Conservation (phyloP, 1,140 invertebrate genomes). For the Geopemphigus sp. region DNA sequence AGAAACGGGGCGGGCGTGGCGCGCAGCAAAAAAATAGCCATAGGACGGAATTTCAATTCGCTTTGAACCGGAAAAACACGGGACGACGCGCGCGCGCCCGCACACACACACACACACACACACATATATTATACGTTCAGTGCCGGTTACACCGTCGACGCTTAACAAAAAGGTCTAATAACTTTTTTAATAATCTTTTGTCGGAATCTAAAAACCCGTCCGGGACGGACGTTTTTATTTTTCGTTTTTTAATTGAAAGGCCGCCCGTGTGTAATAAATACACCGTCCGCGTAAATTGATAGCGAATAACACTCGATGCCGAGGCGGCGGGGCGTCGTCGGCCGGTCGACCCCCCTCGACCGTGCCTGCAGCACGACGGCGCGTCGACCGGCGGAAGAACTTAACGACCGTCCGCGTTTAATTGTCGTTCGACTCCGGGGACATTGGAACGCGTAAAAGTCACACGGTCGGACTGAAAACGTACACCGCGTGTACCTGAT, state of each 20-base stretch:
- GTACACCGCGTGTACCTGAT: too few relatives aligned
- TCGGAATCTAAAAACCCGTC: conserved; percentile 41
- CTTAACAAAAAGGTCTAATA: conserved; percentile 49
- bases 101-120: background rate
- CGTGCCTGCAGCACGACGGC: too few relatives aligned
- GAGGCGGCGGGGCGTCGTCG: too few relatives aligned
- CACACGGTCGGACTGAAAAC: too few relatives aligned
- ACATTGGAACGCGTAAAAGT: too few relatives aligned
- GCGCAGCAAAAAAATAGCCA: conserved; percentile 10
- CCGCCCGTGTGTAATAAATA: conserved; percentile 20
- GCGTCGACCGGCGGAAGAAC: too few relatives aligned
- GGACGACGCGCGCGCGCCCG: background rate
- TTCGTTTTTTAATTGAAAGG: conserved; percentile 25
- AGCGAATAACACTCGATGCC: background rate
- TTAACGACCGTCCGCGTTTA: too few relatives aligned
- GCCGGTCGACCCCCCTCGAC: too few relatives aligned
- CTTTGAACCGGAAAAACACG: conserved; percentile 43
- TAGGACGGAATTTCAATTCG: conserved; percentile 35
- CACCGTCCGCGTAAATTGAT: conserved; percentile 35
- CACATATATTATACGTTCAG: too few relatives aligned
- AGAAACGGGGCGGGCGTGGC: background rate
- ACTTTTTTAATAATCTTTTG: conserved; percentile 49
- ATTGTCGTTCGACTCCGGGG: too few relatives aligned
- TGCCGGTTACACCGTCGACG: too few relatives aligned
- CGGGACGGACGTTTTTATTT: background rate